Conservation (phyloP, 2,797 vertebrate species). For the Masticophis lateralis region DNA sequence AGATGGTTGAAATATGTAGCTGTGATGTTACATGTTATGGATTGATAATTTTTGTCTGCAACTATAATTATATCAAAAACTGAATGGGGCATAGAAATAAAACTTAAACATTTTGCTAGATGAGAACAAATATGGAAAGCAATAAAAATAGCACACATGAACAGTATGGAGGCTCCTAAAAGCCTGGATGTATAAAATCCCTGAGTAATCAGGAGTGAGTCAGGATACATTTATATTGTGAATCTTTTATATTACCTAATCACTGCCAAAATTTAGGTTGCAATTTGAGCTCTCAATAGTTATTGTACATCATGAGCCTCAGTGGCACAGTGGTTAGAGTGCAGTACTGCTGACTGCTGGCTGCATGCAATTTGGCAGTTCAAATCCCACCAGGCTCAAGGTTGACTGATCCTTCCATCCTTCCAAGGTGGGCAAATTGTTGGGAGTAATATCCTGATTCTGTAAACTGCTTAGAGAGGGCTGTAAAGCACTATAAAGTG, state of each 20-base stretch:
- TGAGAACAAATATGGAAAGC: conserved; percentile 8
- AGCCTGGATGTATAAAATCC: neutral
- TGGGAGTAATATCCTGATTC: too few species aligned
- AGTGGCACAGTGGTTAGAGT: too few species aligned
- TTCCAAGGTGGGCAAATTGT: too few species aligned
- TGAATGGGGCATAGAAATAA: neutral
- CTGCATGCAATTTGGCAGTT: too few species aligned
- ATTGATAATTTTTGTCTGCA: neutral
- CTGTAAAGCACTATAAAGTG: too few species aligned
- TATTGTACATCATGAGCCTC: neutral
- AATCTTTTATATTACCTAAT: neutral
- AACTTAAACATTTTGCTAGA: neutral
- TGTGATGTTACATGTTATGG: neutral
- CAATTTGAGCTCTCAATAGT: neutral
- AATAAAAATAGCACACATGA: neutral
- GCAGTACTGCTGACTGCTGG: too few species aligned
- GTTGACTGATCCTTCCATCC: too few species aligned
- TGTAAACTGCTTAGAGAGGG: too few species aligned
- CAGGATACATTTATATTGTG: neutral
- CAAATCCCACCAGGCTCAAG: too few species aligned
- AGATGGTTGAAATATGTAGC: neutral
- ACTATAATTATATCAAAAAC: neutral
- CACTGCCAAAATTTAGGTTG: neutral
- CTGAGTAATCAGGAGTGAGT: neutral
- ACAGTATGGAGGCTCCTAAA: neutral